A percentile compares a stretch with the other conserved stretches of the same genome.
Conservation (phyloP, 1,140 invertebrate genomes). For the Papilio polytes region DNA sequence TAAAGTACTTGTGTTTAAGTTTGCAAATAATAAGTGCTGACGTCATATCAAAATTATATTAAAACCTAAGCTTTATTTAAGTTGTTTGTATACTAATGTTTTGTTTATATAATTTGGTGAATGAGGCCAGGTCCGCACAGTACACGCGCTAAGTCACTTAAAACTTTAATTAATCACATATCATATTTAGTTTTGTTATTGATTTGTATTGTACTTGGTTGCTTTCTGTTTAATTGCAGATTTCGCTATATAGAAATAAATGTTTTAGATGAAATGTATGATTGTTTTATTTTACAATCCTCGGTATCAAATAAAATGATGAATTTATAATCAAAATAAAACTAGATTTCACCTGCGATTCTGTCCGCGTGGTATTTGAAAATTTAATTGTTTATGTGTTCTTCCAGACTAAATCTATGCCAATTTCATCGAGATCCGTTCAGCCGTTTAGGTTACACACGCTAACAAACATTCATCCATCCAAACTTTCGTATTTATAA, state of each 20-base stretch:
- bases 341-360: too few relatives aligned
- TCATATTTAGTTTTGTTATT: conserved; percentile 79
- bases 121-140: conserved; percentile 58
- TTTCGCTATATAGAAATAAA: conserved; percentile 78
- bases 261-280: conserved; percentile 59
- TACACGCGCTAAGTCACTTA: conserved; percentile 70
- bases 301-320: conserved; percentile 10
- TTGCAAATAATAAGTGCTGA: conserved; percentile 36
- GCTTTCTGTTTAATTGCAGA: conserved; percentile 77
- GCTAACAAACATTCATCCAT: too few relatives aligned
- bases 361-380: too few relatives aligned
- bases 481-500: too few relatives aligned
- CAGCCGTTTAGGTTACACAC: too few relatives aligned
- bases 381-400: too few relatives aligned
- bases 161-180: conserved; percentile 76
- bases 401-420: too few relatives aligned
- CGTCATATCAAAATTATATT: conserved; percentile 76
- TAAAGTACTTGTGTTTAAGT: not conserved
- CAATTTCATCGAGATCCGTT: too few relatives aligned
- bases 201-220: conserved; percentile 73
- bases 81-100: conserved; percentile 64
- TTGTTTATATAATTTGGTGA: conserved; percentile 61
- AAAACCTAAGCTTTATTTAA: conserved; percentile 69
- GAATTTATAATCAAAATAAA: not conserved
- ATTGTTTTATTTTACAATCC: conserved; percentile 41